Evolutionary conservation across 2,888 invertebrate species (phyloP).

Genomic region (Eristalis pertinax): DNA sequence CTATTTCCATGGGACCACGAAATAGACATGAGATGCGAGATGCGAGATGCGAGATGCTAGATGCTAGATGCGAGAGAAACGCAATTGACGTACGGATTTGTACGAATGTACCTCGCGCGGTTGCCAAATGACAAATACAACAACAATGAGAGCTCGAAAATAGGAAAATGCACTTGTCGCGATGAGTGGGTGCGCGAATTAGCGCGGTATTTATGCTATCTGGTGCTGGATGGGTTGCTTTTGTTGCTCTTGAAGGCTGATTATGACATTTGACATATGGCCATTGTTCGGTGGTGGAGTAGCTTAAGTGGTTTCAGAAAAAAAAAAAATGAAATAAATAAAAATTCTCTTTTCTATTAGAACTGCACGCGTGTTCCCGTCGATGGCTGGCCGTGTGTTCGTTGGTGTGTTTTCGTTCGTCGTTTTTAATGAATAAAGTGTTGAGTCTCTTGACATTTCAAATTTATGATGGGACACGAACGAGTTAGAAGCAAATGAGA

Average conservation of each 20-base stretch:
- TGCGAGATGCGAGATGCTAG: slow-evolving; percentile 13
- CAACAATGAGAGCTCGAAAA: slow-evolving; percentile 62
- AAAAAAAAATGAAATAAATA: slow-evolving; percentile 17
- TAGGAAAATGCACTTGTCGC: slow-evolving; percentile 69
- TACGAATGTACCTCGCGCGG: not conserved
- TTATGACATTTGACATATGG: slow-evolving; percentile 43
- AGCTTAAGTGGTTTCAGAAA: slow-evolving; percentile 17
- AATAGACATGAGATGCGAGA: slow-evolving; percentile 49
- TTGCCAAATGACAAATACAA: slow-evolving; percentile 30
- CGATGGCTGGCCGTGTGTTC: not conserved
- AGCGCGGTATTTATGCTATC: slow-evolving; percentile 51
- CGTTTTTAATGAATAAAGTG: not conserved
- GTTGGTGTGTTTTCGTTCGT: not conserved
- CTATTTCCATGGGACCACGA: slow-evolving; percentile 54
- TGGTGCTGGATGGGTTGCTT: slow-evolving; percentile 20
- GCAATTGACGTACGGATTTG: not conserved
- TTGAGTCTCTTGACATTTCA: not conserved
- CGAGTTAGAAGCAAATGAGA: not conserved
- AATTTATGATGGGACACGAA: not conserved
- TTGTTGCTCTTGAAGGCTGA: slow-evolving; percentile 26
- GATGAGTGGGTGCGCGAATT: slow-evolving; percentile 65
- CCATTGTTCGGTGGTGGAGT: slow-evolving; percentile 5
- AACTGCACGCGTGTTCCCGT: not conserved
- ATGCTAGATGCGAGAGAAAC: not conserved
- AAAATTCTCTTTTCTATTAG: not conserved